Evolutionary conservation across 2,888 invertebrate species (phyloP), one percentile per base, ranked within the genome.

Genomic region (Schizotus pectinicornis): DNA sequence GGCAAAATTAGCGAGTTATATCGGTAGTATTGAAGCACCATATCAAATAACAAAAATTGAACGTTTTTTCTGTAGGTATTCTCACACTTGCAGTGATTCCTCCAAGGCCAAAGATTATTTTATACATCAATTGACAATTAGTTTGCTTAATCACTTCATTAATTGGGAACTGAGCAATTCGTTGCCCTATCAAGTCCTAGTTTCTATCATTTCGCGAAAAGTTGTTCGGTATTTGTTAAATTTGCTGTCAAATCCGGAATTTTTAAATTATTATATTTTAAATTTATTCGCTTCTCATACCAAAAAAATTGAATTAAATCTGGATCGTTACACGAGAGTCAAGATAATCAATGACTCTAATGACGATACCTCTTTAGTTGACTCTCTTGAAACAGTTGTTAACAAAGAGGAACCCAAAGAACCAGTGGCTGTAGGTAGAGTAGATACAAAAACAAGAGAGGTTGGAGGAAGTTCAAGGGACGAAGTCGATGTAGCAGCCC

Each of bases 81-180:
- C 75, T 1, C 78, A 78, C 58, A 54, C 72, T 12, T 76, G 77
- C 8, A 82, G 80, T 57, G 81, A 79, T 50, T 74, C 70, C 34
- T 66, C 75, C 0, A 74, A 80, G 42, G 77, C 84, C 0, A 80
- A 84, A 6, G 85, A 87, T 45, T 85, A 87, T 65, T 86, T 84
- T 59, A 79, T 86, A 1, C 82, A 85, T 66, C 81, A 85, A 56
- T 74, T 87, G 14, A 81, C 87, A n/a, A 79, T 83, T 7, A 76
- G 72, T 59, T 74, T 88, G 7, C 73, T 88, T 7, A 83, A 85
- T 65, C 87, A 88, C 68, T 81, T 88, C 31, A 79, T 88, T 1
- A 86, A 86, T 1, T 88, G 87, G 85, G 88, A 88, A 69, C 70
- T 88, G 2, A 86, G 86, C 81, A 88, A 86, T 63, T 88, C 88